These are phyloP conservation scores for Drosophila emarginata DNA, from an alignment of 2,888 invertebrate genomes.

Conservation along the genomic window DNA sequence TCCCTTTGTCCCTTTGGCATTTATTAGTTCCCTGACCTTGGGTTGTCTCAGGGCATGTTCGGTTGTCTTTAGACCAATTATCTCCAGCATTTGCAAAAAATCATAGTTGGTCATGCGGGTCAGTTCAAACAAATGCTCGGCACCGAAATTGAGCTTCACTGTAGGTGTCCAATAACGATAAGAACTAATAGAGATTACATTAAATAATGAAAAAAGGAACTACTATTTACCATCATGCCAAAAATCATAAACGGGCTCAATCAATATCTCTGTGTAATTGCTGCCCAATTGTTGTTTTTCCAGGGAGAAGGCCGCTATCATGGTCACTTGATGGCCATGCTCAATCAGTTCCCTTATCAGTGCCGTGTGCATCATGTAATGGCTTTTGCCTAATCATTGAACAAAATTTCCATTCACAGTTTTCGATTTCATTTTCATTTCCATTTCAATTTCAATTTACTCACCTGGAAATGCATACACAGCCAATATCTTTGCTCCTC, in stretches of 20 bases:
- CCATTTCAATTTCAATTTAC: constrained; percentile 6
- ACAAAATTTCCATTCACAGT: background rate
- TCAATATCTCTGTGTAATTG: constrained; percentile 81
- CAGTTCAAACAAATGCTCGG: constrained; percentile 77
- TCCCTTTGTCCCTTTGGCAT: constrained; percentile 62
- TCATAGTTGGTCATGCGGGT: constrained; percentile 66
- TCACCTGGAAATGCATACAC: constrained; percentile 82
- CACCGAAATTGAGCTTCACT: constrained; percentile 76
- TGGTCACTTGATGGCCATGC: constrained; percentile 80
- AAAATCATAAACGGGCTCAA: constrained; percentile 80
- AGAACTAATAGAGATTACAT: background rate
- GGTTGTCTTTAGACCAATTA: constrained; percentile 76
- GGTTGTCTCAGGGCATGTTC: constrained; percentile 79
- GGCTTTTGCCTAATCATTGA: constrained; percentile 79
- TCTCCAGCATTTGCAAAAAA: constrained; percentile 76
- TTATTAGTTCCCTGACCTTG: constrained; percentile 77
- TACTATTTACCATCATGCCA: constrained; percentile 72
- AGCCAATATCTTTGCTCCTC: constrained; percentile 82
- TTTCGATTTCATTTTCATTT: background rate
- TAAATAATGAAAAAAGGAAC: too few relatives aligned
- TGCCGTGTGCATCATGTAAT: constrained; percentile 83
- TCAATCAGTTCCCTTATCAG: constrained; percentile 82
- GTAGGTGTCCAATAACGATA: background rate
- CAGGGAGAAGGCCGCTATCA: constrained; percentile 75
- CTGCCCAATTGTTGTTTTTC: constrained; percentile 64